Conservation (phyloP, 2,888 invertebrate genomes). For the Pecten maximus region DNA sequence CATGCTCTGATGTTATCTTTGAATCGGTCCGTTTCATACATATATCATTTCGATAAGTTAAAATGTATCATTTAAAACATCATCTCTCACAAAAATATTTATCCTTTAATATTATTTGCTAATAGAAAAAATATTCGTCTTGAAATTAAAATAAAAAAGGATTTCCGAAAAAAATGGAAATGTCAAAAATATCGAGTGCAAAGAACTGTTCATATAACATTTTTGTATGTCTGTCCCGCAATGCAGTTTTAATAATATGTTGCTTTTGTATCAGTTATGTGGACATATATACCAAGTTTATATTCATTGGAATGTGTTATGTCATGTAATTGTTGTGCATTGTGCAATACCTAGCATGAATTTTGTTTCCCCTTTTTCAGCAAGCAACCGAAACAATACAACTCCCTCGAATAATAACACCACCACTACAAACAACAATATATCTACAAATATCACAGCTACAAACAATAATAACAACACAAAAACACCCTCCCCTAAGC, state of each 20-base stretch:
- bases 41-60: too few species aligned
- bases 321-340: constrained; percentile 48
- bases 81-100: too few species aligned
- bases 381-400: constrained; percentile 29
- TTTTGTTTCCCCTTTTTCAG: constrained; percentile 53
- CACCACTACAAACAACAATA: constrained; percentile 54
- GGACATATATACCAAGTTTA: constrained; percentile 35
- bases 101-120: too few species aligned
- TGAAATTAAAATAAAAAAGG: too few species aligned
- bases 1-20: too few species aligned
- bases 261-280: constrained; percentile 31
- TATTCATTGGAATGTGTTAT: constrained; percentile 43
- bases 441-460: constrained; percentile 49
- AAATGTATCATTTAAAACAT: too few species aligned
- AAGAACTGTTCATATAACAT: too few species aligned
- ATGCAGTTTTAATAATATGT: constrained; percentile 1
- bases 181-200: too few species aligned
- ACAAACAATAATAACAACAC: constrained; percentile 51
- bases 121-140: too few species aligned
- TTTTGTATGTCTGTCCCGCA: neutral
- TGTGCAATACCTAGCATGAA: constrained; percentile 43
- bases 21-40: too few species aligned
- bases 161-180: too few species aligned
- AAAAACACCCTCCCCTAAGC: constrained; percentile 57
- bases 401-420: constrained; percentile 31